Base-by-base conservation (phyloP, 2,797 vertebrate species). In the Gallinago stenura region DNA sequence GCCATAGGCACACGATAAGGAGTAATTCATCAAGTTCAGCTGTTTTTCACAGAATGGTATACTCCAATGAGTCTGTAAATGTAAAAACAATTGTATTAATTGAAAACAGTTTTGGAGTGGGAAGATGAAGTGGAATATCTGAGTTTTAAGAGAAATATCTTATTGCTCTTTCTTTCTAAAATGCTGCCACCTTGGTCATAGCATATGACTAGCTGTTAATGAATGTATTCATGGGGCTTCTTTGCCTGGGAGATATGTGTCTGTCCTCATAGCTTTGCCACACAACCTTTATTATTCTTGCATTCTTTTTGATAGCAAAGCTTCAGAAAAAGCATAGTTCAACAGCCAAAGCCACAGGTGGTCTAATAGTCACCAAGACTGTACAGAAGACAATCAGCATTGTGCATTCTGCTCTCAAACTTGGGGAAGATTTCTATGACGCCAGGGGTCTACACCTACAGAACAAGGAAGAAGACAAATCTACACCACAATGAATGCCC, bases 401-500 rank as follows among this genome's bases (percentile, higher is more conserved):
- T 19, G 15, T 31, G 35, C 10, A n/a, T 61, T 70, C 46, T 75
- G 19, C 45, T 13, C 8, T 64, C 20, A 18, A 31, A 5, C 48
- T 39, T 84, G 46, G 22, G 21, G 16, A 43, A 43, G 2, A 6
- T 77, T 50, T 68, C 61, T 73, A 20, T 62, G 43, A 77, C 77
- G 7, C 12, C 30, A 70, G 10, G 78, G 41, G 5, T 50, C 31
- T 75, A 15, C 22, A 71, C 22, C 16, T 75, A 31, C 9, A 50
- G 31, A 68, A 15, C 9, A 69, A 64, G 68, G 17, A 58, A 51
- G 6, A 73, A 37, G 2, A 51, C 13, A 10, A 71, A 54, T 37
- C 35, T 71, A 15, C 0, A 1, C 1, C 6, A 13, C 19, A 12
- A 10, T 37, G 58, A 83, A 28, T 24, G 20, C 5, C n/a, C 30